Conservation (phyloP, 1,140 invertebrate genomes). For the Papilio helenus region DNA sequence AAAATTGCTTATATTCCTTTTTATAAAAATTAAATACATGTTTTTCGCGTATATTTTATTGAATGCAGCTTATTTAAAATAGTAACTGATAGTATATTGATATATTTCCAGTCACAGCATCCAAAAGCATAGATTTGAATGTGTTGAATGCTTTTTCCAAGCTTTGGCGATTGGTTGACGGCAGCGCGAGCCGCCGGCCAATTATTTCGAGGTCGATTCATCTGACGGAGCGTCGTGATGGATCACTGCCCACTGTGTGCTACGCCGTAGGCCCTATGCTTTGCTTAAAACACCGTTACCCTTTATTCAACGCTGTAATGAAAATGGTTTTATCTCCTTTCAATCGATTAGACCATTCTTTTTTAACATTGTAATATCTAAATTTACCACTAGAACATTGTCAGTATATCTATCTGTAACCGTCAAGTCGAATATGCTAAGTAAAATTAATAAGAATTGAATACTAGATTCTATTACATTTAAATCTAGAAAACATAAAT, state of each 20-base stretch:
- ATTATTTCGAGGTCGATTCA: slow-evolving; percentile 62
- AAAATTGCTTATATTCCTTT: neutral
- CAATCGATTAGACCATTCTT: too few relatives aligned
- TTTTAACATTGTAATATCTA: too few relatives aligned
- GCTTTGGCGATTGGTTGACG: slow-evolving; percentile 45
- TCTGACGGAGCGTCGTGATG: slow-evolving; percentile 62
- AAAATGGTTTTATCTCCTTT: too few relatives aligned
- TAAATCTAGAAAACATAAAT: neutral
- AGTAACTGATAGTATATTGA: neutral
- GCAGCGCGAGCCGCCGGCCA: slow-evolving; percentile 49
- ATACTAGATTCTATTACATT: neutral
- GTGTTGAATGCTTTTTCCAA: slow-evolving; percentile 41
- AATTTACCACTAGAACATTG: neutral
- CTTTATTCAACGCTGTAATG: neutral
- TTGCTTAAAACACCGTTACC: neutral
- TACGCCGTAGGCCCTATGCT: slow-evolving; percentile 48
- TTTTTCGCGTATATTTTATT: neutral
- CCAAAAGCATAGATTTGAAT: neutral
- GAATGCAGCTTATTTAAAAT: neutral
- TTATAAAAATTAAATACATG: neutral
- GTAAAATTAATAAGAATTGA: neutral
- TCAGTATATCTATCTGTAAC: neutral
- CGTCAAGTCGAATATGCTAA: neutral
- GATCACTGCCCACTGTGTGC: slow-evolving; percentile 61
- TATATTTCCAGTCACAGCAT: neutral